These are phyloP conservation scores for Mola mola DNA, from an alignment of 2,113 vertebrate genomes.

Conservation along the genomic window DNA sequence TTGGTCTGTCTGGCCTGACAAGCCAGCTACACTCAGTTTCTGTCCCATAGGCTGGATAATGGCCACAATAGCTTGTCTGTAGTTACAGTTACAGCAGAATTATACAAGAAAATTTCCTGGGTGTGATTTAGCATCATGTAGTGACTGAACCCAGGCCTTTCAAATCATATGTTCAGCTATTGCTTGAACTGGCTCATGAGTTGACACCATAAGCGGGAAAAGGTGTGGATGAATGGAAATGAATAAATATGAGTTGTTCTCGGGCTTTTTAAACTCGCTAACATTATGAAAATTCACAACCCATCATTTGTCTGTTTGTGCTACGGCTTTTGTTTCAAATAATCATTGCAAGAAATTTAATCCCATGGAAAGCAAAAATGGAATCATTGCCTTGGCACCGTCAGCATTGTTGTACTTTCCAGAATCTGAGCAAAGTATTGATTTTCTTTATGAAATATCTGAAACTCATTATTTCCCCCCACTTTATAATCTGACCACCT, in stretches of 20 bases:
- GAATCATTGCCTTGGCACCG: conserved; percentile 14
- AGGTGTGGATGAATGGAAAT: conserved; percentile 43
- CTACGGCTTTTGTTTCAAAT: conserved; percentile 30
- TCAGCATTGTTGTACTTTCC: conserved; percentile 4
- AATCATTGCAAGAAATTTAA: conserved; percentile 24
- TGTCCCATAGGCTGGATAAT: conserved; percentile 8
- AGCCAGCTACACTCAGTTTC: conserved; percentile 13
- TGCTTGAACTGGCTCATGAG: conserved; percentile 24
- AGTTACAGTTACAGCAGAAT: conserved; percentile 29
- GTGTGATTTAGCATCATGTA: conserved; percentile 46
- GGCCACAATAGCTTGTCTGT: conserved; percentile 21
- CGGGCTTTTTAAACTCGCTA: conserved; percentile 30
- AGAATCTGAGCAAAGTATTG: conserved; percentile 32
- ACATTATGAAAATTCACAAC: conserved; percentile 42
- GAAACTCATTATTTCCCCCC: conserved; percentile 18
- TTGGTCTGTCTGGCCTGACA: conserved; percentile 44
- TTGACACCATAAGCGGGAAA: conserved; percentile 44
- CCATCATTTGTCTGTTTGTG: conserved; percentile 46
- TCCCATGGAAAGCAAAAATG: conserved; percentile 28
- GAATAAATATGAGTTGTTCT: conserved; percentile 56
- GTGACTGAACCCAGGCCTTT: conserved; percentile 32
- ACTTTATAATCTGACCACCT: neutral
- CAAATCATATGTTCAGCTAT: conserved; percentile 49
- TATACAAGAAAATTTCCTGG: conserved; percentile 25
- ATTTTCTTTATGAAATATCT: conserved; percentile 42